Base-by-base conservation (phyloP, 1,140 invertebrate genomes). In the Physella acuta region DNA sequence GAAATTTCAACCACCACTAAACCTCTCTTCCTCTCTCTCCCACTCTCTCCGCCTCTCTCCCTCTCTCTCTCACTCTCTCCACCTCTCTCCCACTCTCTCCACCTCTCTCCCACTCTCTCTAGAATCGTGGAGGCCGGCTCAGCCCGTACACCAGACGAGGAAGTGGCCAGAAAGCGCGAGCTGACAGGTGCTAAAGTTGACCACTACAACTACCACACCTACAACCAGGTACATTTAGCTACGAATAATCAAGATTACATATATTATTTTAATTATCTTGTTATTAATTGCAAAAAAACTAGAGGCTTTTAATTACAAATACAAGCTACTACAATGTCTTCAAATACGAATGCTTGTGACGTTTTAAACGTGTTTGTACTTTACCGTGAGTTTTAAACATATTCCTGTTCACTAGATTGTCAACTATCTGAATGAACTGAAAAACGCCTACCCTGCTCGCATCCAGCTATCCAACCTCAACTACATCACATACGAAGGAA, bases 101-200 rank as follows among this genome's bases (percentile, higher is more conserved):
- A 44, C 39, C 39, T 11, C 39, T 8, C 39, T 20, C 20, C 8
- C 39, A 44, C 20, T 44, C 20, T 20, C 8, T 44, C 39, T 44
- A 44, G 53, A 14, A 5, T 55, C 5, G 24, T 55, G 5, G 28
- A 55, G 5, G 53, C 53, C 24, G 53, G 53, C 8, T 55, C 53
- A 55, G 53, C 53, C 53, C 53, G 20, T 55, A 30, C 53, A 14
- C 53, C 53, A 24, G 53, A 55, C 20, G 53, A 55, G 20, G 53
- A 30, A 55, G 53, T 24, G 20, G 28, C 5, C 20, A 8, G 20
- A 8, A 24, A 8, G 20, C 20, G 53, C 20, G 8, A 20, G 20
- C 5, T 30, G 8, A 55, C 8, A 14, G 53, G 53, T 24, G 8
- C 20, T 24, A 55, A 5, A 8, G 24, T 55, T 55, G 53, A 55